A percentile compares a stretch with the other conserved stretches of the same genome.
Conservation (phyloP, 2,797 vertebrate species). For the Anabacerthia variegaticeps region DNA sequence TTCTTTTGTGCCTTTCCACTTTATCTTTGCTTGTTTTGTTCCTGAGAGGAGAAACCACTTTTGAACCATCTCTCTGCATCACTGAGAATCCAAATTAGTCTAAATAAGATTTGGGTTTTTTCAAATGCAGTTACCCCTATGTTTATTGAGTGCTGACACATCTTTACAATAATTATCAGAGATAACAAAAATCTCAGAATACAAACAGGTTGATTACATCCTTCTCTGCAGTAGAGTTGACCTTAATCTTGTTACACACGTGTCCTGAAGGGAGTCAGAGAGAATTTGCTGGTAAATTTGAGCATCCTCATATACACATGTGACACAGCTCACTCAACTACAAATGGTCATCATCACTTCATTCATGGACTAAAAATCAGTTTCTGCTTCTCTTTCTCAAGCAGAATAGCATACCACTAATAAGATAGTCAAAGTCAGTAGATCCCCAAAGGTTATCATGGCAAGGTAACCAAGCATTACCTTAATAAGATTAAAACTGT, state of each 20-base stretch:
- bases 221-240: not conserved
- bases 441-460: not conserved
- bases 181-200: not conserved
- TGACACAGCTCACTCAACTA: not conserved
- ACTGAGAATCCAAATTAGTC: not conserved
- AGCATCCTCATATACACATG: rapidly evolving
- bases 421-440: not conserved
- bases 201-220: not conserved
- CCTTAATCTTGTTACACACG: not conserved
- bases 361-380: not conserved
- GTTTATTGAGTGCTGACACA: not conserved
- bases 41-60: not conserved
- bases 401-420: not conserved
- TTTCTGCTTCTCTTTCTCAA: not conserved
- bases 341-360: not conserved
- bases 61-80: not conserved
- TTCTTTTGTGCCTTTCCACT: not conserved
- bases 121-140: not conserved
- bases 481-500: not conserved
- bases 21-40: not conserved
- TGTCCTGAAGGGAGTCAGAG: not conserved
- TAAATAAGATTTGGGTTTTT: not conserved
- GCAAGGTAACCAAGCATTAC: not conserved
- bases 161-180: not conserved
- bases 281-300: not conserved